Conservation (phyloP, 2,113 vertebrate genomes). For the Zosterops japonicus region DNA sequence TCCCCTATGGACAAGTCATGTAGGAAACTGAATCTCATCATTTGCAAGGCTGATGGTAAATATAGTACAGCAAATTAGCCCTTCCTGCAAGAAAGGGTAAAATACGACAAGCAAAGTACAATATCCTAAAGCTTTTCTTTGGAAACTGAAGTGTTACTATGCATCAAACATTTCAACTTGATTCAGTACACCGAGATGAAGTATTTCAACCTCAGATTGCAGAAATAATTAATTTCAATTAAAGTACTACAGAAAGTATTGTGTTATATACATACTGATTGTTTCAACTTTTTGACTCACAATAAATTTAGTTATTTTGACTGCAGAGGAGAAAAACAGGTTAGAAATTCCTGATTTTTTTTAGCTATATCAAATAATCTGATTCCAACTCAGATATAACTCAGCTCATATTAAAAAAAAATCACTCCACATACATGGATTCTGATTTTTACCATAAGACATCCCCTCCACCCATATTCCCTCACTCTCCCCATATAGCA, state of each 20-base stretch:
- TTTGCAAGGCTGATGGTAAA: not conserved
- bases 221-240: slow-evolving; percentile 46
- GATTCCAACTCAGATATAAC: not conserved
- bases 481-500: fast-evolving
- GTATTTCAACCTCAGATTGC: not conserved
- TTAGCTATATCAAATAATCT: not conserved
- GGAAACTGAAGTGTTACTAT: not conserved
- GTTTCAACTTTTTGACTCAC: not conserved
- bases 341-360: not conserved
- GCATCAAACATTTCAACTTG: not conserved
- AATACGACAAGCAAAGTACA: not conserved
- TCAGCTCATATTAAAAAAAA: not conserved
- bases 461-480: not conserved
- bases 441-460: not conserved
- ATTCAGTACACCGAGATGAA: not conserved
- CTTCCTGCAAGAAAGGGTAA: not conserved
- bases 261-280: not conserved
- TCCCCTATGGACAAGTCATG: not conserved
- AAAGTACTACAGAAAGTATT: not conserved
- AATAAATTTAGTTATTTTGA: not conserved
- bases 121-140: not conserved
- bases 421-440: not conserved
- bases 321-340: not conserved
- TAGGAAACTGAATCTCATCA: not conserved
- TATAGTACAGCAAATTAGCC: not conserved